Base-by-base conservation (phyloP, 2,797 vertebrate species). In the Protonibea diacanthus region DNA sequence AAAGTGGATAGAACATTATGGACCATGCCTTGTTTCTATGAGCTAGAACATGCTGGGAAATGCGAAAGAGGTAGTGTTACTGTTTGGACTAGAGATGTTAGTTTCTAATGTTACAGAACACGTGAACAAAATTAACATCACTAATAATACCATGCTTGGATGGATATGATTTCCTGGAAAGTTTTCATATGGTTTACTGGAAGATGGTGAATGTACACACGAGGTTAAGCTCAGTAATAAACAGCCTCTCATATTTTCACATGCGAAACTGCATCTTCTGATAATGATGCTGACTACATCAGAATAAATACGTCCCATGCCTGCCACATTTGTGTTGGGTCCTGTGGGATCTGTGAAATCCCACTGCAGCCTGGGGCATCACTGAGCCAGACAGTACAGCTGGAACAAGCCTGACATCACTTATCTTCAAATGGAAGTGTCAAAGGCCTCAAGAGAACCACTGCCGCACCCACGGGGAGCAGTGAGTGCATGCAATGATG, bases 381-480 rank as follows among this genome's bases (percentile, higher is more conserved):
- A n/a, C 40, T 53, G 65, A 76, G 27, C 75, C 59, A 60, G 58
- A 40, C 66, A 73, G 61, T 51, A 8, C 62, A 80, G 42, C 66
- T 71, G 38, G 63, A 86, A 71, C 33, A 61, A 64, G 55, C 21
- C 72, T 51, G 21, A 77, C 66, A 69, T 73, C 63, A 67, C 68
- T 81, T 52, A 56, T 73, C 75, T 74, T 81, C 38, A 74, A 70
- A 69, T 73, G 27, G 38, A 77, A 53, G 48, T 55, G 76, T 75
- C 29, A 59, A 74, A 67, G 21, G 64, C 72, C 47, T 72, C 7
- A 6, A 4, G 48, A 57, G 20, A 62, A 59, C 45, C 51, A 38
- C 49, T 27, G n/a, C 44, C 64, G 63, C 52, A 59, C 49, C 61
- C 33, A 13, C n/a, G 20, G 48, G 56, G 52, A 64, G 47, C 52